Evolutionary conservation across 2,113 vertebrate genomes (phyloP).

Genomic region (Hydrolagus affinis): DNA sequence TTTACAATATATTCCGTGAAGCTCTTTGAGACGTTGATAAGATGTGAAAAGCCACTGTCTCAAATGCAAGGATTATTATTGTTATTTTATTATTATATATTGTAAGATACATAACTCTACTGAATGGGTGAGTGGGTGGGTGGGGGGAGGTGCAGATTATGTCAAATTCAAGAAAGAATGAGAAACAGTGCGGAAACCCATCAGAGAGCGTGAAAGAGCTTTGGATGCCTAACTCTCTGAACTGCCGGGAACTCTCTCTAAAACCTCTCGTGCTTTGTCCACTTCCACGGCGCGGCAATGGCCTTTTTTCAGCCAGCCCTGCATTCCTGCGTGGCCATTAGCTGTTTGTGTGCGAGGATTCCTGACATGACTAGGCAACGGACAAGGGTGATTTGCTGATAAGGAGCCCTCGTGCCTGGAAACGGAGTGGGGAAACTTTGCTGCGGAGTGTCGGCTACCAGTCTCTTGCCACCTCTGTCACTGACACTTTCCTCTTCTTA

Average conservation of each 20-base stretch:
- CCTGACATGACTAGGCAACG: background rate
- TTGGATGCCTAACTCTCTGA: too few species aligned
- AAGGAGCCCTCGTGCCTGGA: background rate
- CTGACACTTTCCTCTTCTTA: background rate
- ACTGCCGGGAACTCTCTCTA: background rate
- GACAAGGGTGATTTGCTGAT: background rate
- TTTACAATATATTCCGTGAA: too few species aligned
- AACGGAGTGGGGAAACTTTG: background rate
- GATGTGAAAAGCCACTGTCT: too few species aligned
- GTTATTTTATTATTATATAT: too few species aligned
- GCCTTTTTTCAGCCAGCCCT: background rate
- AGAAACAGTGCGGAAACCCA: too few species aligned
- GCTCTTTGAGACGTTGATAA: too few species aligned
- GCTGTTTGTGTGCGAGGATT: background rate
- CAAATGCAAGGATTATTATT: too few species aligned
- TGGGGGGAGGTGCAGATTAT: too few species aligned
- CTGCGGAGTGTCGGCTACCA: background rate
- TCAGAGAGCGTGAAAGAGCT: too few species aligned
- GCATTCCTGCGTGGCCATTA: background rate
- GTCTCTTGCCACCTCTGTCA: slow-evolving; percentile 6
- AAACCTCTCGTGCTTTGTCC: background rate
- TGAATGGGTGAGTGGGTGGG: too few species aligned
- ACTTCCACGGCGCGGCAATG: background rate
- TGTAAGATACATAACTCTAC: too few species aligned
- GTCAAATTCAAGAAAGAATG: too few species aligned